A percentile compares a stretch with the other conserved stretches of the same genome.
Evolutionary conservation across 2,797 vertebrate species (phyloP).

Genomic region (Lepilemur ruficaudatus): DNA sequence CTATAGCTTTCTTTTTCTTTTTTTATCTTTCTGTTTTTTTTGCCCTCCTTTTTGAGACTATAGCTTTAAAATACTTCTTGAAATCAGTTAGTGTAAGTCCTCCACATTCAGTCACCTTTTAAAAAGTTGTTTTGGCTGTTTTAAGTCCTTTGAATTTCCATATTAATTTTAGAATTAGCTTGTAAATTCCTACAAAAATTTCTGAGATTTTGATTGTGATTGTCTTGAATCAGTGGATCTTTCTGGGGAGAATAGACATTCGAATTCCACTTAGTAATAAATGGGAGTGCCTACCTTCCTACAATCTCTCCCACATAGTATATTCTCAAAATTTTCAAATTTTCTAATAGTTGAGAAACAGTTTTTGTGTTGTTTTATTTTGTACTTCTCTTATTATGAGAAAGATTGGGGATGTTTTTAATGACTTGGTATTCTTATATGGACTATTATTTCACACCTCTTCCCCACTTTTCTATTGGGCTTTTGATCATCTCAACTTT

Average conservation of each 20-base stretch:
- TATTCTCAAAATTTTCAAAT: not conserved
- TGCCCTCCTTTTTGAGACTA: no score
- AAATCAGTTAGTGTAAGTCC: not conserved
- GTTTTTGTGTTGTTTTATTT: not conserved
- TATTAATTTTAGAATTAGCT: not conserved
- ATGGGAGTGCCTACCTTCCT: not conserved
- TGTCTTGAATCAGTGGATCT: not conserved
- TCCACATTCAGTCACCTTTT: not conserved
- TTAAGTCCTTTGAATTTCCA: not conserved
- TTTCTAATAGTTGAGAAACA: not conserved
- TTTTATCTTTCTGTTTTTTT: no score
- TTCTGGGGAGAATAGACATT: not conserved
- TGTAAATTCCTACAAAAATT: not conserved
- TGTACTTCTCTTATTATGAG: not conserved
- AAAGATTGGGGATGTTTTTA: not conserved
- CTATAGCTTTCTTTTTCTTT: not conserved
- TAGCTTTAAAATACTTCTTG: not conserved
- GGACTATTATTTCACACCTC: not conserved
- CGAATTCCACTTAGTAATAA: not conserved
- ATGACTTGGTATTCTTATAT: not conserved
- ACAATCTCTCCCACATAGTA: not conserved
- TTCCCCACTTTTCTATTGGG: not conserved
- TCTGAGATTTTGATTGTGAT: not conserved
- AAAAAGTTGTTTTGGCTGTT: not conserved
- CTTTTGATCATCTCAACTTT: not conserved